Conservation (phyloP, 2,797 vertebrate species). For the Falco rusticolus region DNA sequence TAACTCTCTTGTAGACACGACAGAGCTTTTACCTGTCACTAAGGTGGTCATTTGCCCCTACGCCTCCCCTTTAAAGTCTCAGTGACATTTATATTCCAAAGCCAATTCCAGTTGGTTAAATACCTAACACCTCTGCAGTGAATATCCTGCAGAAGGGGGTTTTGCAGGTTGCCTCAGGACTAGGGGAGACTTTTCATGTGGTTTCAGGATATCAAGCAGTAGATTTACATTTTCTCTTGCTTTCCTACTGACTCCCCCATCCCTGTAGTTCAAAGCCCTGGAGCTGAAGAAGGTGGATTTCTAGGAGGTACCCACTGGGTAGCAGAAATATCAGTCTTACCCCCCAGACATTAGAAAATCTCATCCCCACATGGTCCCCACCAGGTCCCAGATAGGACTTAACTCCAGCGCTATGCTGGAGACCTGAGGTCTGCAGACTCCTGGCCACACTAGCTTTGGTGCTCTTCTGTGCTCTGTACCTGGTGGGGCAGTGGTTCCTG, state of each 20-base stretch:
- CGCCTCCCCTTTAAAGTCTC: neutral
- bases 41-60: neutral
- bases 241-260: neutral
- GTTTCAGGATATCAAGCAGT: neutral
- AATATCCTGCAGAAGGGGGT: neutral
- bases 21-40: neutral
- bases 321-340: neutral
- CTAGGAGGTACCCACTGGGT: neutral
- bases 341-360: neutral
- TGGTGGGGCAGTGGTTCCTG: neutral
- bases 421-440: neutral
- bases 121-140: neutral
- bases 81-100: neutral
- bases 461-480: neutral
- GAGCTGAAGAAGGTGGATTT: neutral
- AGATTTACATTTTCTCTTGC: neutral
- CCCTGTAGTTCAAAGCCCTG: neutral
- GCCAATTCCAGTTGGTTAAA: neutral
- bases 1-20: neutral
- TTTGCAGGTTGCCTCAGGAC: neutral
- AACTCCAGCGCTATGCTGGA: neutral
- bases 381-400: neutral
- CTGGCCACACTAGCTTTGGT: neutral
- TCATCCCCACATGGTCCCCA: accelerated
- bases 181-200: neutral